A percentile compares a stretch with the other conserved stretches of the same genome.
phyloP scores from a whole-genome alignment of 1,140 invertebrate species.

The Heliothis subflexa region DNA sequence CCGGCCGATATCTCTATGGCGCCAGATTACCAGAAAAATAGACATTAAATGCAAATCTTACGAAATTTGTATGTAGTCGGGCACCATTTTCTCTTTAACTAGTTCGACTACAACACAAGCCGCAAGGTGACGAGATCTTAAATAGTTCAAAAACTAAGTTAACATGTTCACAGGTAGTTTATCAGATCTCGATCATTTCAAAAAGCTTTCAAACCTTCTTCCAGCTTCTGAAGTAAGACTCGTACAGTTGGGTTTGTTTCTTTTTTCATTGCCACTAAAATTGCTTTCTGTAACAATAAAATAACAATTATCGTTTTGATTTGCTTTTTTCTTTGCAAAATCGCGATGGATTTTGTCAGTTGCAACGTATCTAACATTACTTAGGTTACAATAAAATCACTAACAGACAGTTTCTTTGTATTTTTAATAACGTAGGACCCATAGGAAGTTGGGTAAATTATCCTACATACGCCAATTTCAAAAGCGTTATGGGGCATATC shows the following conservation, averaged over 20 bases:
- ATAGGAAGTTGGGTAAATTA: no score
- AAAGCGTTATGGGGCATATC: no score
- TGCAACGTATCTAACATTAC: no score
- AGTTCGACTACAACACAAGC: neutral
- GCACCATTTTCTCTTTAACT: constrained; percentile 17
- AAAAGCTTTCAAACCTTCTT: constrained; percentile 45
- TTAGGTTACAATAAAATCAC: no score
- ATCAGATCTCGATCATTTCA: constrained; percentile 7
- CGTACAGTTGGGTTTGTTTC: constrained; percentile 49
- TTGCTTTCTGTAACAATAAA: constrained; percentile 60
- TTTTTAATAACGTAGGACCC: no score
- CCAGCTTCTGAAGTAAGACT: constrained; percentile 56
- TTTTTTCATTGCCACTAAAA: constrained; percentile 54
- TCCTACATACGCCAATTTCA: no score
- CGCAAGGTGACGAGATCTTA: neutral
- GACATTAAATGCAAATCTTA: constrained; percentile 34
- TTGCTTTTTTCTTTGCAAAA: no score
- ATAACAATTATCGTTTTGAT: no score
- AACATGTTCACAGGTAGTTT: neutral
- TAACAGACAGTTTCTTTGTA: no score
- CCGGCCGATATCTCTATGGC: constrained; percentile 26
- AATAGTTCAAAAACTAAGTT: no score
- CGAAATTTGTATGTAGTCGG: constrained; percentile 3
- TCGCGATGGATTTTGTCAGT: no score
- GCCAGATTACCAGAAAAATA: constrained; percentile 19